phyloP scores from a whole-genome alignment of 92 coral and sea anemone genomes.

The Epizoanthus rinbou region DNA sequence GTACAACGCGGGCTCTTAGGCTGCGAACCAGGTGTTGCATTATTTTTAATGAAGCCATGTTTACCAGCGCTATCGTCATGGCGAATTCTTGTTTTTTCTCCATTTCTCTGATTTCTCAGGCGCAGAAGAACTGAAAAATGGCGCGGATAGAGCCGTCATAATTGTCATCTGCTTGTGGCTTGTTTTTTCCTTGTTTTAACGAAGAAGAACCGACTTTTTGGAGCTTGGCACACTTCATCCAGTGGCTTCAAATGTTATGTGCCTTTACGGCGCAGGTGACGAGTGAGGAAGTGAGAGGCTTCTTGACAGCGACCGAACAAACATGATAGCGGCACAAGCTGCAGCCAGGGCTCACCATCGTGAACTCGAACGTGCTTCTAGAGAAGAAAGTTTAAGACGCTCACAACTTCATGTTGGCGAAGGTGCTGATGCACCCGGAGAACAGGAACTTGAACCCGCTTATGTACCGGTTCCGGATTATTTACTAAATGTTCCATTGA shows the following conservation, averaged over 20 bases:
- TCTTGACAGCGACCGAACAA: constrained; percentile 76
- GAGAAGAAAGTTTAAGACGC: constrained; percentile 73
- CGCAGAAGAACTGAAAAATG: constrained; percentile 44
- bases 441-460: constrained; percentile 59
- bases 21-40: constrained; percentile 94
- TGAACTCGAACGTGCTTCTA: constrained; percentile 74
- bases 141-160: constrained; percentile 39
- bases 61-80: constrained; percentile 99
- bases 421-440: constrained; percentile 54
- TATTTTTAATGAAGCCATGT: constrained; percentile 98
- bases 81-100: constrained; percentile 96
- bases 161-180: constrained; percentile 29
- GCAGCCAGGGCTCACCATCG: constrained; percentile 80
- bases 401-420: constrained; percentile 64
- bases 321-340: constrained; percentile 97
- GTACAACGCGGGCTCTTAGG: constrained; percentile 72
- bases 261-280: constrained; percentile 95
- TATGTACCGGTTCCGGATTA: constrained; percentile 78
- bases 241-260: constrained; percentile 99
- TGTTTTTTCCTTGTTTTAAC: constrained; percentile 24
- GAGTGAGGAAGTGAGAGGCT: constrained; percentile 77
- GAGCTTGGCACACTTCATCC: constrained; percentile 53
- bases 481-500: constrained; percentile 93
- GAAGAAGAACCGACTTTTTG: constrained; percentile 52
- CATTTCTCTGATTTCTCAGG: constrained; percentile 90